Evolutionary conservation across 2,797 vertebrate genomes (phyloP), one percentile per base, ranked within the genome.

Genomic region (Silurus aristotelis): DNA sequence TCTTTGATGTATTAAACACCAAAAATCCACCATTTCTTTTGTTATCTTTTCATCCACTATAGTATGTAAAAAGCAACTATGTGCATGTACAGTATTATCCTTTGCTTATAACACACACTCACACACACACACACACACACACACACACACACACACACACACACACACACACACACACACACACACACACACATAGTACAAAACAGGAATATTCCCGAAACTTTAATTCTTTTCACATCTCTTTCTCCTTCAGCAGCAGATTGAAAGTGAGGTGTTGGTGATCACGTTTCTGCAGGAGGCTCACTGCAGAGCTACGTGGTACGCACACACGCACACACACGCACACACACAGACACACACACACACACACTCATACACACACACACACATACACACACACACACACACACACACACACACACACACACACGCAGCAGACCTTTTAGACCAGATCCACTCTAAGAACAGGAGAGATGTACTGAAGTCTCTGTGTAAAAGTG

Each of bases 251-350:
- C 22, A 89, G 85, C 58, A 73, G 84, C 88, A 90, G 84, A 89
- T 63, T 63, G 84, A 84, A 77, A 84, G 75, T 15, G 79, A 86
- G 86, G 87, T 86, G 84, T 84, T 48, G 58, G 80, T 61, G 71
- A 87, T 89, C 87, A 91, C 87, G 88, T 89, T 88, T 86, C 87
- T 85, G 87, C 86, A 83, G 81, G 77, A 87, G 77, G 80, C 86
- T 91, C 87, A 86, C 89, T 84, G 90, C 89, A 91, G 88, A 85
- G 88, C 83, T 90, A 90, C 88, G 89, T 91, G 90, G 89, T 88
- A 87, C 85, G 61, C 25, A 67, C 31, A 61, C 68, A 58, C 70
- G 70, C 70, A 75, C 66, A 84, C 58, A 79, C 75, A 75, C 19
- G 46, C 22, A 73, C 67, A 73, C 61, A 38, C 17, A 77, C 55